Base-by-base conservation (phyloP, 2,113 vertebrate genomes). In the Brienomyrus brachyistius region DNA sequence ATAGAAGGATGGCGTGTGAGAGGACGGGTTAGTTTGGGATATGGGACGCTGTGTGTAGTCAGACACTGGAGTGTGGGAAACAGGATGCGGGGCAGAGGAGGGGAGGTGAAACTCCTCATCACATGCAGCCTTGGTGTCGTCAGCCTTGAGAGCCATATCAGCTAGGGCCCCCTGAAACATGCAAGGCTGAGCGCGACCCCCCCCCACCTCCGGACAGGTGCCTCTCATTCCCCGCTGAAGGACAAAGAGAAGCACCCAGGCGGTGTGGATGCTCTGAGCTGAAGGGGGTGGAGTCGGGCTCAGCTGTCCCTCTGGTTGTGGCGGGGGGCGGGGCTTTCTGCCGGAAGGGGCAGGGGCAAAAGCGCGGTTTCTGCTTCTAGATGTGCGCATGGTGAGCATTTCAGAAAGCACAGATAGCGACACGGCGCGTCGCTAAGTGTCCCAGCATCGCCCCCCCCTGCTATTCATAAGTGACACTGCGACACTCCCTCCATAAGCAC, bases 61-160 rank as follows among this genome's bases (percentile, higher is more conserved):
- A 47, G 40, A 23, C 59, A 62, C 35, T 90, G 70, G 62, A 92
- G 89, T 91, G 92, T 77, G 35, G 62, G 48, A 88, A 88, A 56
- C 59, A 3, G 62, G 70, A 47, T 10, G 23, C 70, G 10, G 40
- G 85, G 6, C 19, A 0, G 15, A 19, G 74, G 35, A 43, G 17
- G 11, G 31, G 70, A 19, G 74, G 21, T 35, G 2, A 15, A 15
- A 43, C 54, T 89, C 90, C 47, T 83, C 31, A 52, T 80, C 83
- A 43, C 23, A 86, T 87, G 88, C 88, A 91, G 85, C 40, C 59
- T 84, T 77, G 66, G 56, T 84, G 19, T 50, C 40, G 13, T 87
- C 91, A 92, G 90, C 93, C 92, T 94, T 95, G 92, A 92, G 88
- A 51, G 27, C 93, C 43, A 82, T 91, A 90, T 94, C 92, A 91